These are phyloP conservation scores for Aporrectodea caliginosa DNA, from an alignment of 1,140 invertebrate species.

Conservation along the genomic window DNA sequence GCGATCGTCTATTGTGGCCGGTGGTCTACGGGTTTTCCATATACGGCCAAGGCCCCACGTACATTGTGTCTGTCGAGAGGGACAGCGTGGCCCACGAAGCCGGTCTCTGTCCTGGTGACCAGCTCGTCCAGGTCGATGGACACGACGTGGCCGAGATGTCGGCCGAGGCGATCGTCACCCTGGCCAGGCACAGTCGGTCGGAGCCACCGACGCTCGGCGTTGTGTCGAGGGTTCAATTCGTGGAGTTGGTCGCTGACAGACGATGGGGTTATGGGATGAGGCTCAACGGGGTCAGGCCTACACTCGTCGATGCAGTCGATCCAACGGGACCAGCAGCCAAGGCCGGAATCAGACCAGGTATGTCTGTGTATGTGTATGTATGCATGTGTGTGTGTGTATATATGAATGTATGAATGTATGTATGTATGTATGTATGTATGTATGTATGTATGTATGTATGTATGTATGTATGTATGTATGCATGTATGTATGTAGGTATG, in stretches of 20 bases:
- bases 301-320: conserved; percentile 44
- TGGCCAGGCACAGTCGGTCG: conserved; percentile 40
- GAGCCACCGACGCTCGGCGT: conserved; percentile 47
- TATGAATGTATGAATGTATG: too few species aligned
- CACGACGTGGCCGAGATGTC: conserved; percentile 50
- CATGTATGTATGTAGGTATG: too few species aligned
- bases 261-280: conserved; percentile 45
- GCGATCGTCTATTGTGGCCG: conserved; percentile 41
- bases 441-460: too few species aligned
- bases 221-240: conserved; percentile 44
- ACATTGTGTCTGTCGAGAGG: conserved; percentile 48
- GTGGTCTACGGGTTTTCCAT: conserved; percentile 52
- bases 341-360: conserved; percentile 47
- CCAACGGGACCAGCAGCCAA: conserved; percentile 42
- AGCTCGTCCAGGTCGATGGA: conserved; percentile 50
- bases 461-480: too few species aligned
- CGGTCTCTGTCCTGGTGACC: conserved; percentile 50
- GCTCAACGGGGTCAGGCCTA: conserved; percentile 39
- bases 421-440: too few species aligned
- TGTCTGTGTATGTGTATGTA: conserved; percentile 11
- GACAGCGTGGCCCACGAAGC: conserved; percentile 46
- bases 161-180: conserved; percentile 40
- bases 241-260: conserved; percentile 27
- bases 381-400: too few species aligned
- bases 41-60: conserved; percentile 49